These are phyloP conservation scores for Wasmannia auropunctata DNA, from an alignment of 1,140 invertebrate species.

Conservation along the genomic window DNA sequence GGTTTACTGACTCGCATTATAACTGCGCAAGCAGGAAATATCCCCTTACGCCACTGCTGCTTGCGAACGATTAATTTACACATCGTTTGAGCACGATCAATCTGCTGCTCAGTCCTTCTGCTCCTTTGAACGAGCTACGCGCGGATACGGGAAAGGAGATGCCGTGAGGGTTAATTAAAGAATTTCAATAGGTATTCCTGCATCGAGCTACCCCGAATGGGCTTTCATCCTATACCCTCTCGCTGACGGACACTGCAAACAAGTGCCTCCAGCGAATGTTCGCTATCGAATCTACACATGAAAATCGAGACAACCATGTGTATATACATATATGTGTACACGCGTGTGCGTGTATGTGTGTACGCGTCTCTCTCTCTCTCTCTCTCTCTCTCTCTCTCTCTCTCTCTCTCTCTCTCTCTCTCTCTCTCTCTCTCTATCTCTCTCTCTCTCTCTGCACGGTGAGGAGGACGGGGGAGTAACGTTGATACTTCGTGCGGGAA, in stretches of 20 bases:
- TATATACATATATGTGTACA: background rate
- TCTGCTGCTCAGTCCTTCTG: constrained; percentile 36
- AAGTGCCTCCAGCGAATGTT: constrained; percentile 67
- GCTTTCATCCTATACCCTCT: constrained; percentile 71
- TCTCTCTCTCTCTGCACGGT: background rate
- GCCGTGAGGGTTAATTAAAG: constrained; percentile 78
- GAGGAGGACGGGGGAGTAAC: background rate
- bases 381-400: too few relatives aligned
- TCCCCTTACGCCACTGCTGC: background rate
- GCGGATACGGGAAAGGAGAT: constrained; percentile 29
- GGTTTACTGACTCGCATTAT: background rate
- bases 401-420: too few relatives aligned
- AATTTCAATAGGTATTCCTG: constrained; percentile 77
- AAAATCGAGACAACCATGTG: constrained; percentile 53
- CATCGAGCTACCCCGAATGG: constrained; percentile 68
- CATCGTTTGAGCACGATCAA: constrained; percentile 67
- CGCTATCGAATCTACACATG: constrained; percentile 68
- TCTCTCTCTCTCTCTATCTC: too few relatives aligned
- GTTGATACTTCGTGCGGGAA: constrained; percentile 60
- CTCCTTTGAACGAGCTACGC: constrained; percentile 68
- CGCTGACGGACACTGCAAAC: constrained; percentile 73
- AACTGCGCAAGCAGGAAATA: background rate
- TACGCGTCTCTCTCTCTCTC: too few relatives aligned
- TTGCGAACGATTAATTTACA: constrained; percentile 65
- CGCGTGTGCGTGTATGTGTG: background rate